Evolutionary conservation across 2,888 invertebrate species (phyloP).

Genomic region (Scaptomyza caliginosa): DNA sequence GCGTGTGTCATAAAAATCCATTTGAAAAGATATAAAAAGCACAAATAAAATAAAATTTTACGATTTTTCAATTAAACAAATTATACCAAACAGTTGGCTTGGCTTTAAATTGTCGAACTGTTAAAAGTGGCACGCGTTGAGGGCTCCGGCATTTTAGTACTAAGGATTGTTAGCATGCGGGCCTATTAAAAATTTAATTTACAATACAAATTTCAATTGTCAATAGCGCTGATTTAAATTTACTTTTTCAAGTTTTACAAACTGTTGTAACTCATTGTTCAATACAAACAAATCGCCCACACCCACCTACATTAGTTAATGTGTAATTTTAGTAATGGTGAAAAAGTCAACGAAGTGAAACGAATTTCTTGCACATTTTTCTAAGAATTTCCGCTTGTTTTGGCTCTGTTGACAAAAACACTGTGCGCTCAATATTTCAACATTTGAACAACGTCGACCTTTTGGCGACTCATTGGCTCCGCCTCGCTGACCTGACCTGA

Average conservation of each 20-base stretch:
- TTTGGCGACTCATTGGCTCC: slow-evolving; percentile 59
- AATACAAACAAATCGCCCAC: slow-evolving; percentile 64
- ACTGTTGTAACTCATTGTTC: slow-evolving; percentile 53
- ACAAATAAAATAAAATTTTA: slow-evolving; percentile 59
- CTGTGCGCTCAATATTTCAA: slow-evolving; percentile 77
- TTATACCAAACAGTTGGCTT: slow-evolving; percentile 56
- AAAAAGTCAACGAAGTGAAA: slow-evolving; percentile 72
- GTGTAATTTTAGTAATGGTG: slow-evolving; percentile 15
- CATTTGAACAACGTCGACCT: slow-evolving; percentile 44
- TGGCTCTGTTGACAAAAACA: slow-evolving; percentile 71
- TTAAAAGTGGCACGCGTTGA: slow-evolving; percentile 52
- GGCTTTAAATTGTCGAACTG: slow-evolving; percentile 53
- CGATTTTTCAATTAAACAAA: slow-evolving; percentile 81
- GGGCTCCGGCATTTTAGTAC: slow-evolving; percentile 6
- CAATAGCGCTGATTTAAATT: slow-evolving; percentile 70
- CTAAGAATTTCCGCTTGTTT: slow-evolving; percentile 62
- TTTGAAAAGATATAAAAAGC: slow-evolving; percentile 60
- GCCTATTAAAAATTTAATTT: slow-evolving; percentile 63
- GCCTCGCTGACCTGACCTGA: slow-evolving; percentile 69
- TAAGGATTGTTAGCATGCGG: slow-evolving; percentile 36
- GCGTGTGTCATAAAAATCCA: slow-evolving; percentile 72
- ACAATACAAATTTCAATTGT: slow-evolving; percentile 63
- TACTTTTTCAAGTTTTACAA: slow-evolving; percentile 59
- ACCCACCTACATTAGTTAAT: slow-evolving; percentile 25
- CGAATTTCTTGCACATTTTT: slow-evolving; percentile 70